These are phyloP conservation scores for Cirrhinus mrigala DNA, from an alignment of 2,797 vertebrate genomes.

Conservation along the genomic window DNA sequence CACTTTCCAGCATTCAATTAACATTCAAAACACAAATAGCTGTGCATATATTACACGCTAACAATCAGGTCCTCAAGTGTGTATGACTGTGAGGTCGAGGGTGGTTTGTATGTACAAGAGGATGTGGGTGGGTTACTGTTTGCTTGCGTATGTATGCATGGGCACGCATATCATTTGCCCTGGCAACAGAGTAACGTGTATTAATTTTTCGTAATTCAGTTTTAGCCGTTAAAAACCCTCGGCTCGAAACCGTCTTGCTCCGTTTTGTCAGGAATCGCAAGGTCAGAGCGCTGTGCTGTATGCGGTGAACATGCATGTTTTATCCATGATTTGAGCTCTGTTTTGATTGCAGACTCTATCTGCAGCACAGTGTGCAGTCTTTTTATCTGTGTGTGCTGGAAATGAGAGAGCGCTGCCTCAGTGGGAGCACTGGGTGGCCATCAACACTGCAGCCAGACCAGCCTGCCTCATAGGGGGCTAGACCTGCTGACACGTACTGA, in stretches of 20 bases:
- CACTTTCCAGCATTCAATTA: slow-evolving; percentile 94
- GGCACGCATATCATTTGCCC: slow-evolving; percentile 7
- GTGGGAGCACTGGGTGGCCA: slow-evolving; percentile 59
- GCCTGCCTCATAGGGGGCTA: slow-evolving; percentile 48
- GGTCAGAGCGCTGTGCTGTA: slow-evolving; percentile 42
- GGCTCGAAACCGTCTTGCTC: not conserved
- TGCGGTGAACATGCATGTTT: slow-evolving; percentile 51
- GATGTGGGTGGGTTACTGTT: slow-evolving; percentile 44
- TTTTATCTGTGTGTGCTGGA: slow-evolving; percentile 57
- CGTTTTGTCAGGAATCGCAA: slow-evolving; percentile 7
- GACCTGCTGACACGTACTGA: slow-evolving; percentile 49
- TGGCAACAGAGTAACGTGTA: not conserved
- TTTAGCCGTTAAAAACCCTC: not conserved
- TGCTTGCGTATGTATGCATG: slow-evolving; percentile 58
- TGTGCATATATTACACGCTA: slow-evolving; percentile 74
- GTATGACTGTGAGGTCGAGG: slow-evolving; percentile 46
- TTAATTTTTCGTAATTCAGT: slow-evolving; percentile 5
- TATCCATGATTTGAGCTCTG: slow-evolving; percentile 53
- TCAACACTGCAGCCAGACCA: slow-evolving; percentile 55
- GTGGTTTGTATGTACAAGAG: slow-evolving; percentile 53
- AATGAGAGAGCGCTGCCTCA: slow-evolving; percentile 56
- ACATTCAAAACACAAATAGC: slow-evolving; percentile 93
- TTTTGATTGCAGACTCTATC: slow-evolving; percentile 62
- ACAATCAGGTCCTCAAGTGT: slow-evolving; percentile 52
- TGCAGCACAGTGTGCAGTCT: slow-evolving; percentile 52